Evolutionary conservation across 2,113 vertebrate genomes (phyloP).

Genomic region (Cololabis saira): DNA sequence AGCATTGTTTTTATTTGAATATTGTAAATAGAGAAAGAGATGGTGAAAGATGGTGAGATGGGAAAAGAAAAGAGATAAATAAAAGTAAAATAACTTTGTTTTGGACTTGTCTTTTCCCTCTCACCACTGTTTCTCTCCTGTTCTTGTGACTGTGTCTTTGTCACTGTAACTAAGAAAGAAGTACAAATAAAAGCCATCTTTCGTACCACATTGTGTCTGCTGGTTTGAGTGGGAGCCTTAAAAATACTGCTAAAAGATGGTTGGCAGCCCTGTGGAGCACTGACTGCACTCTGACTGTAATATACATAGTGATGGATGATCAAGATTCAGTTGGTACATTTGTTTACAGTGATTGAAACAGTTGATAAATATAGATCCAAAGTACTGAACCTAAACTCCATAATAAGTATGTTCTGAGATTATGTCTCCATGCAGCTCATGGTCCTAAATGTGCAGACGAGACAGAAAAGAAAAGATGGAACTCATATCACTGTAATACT

Average conservation of each 20-base stretch:
- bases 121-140: slow-evolving; percentile 62
- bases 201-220: slow-evolving; percentile 64
- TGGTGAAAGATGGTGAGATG: slow-evolving; percentile 56
- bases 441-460: not conserved
- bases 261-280: slow-evolving; percentile 3
- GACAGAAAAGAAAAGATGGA: not conserved
- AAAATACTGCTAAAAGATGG: not conserved
- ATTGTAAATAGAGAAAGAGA: slow-evolving; percentile 58
- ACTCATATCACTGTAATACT: not conserved
- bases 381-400: not conserved
- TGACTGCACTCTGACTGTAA: slow-evolving; percentile 13
- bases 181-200: slow-evolving; percentile 75
- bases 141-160: slow-evolving; percentile 56
- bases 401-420: not conserved
- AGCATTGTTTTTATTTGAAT: slow-evolving; percentile 10
- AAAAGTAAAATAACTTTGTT: slow-evolving; percentile 66
- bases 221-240: slow-evolving; percentile 48
- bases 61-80: slow-evolving; percentile 36
- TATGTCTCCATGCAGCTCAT: not conserved
- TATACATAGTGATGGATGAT: not conserved
- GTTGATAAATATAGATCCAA: not conserved
- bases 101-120: slow-evolving; percentile 42
- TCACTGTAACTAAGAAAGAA: slow-evolving; percentile 77
- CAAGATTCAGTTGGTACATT: not conserved
- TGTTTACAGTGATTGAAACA: too few species aligned